A percentile compares a stretch with the other conserved stretches of the same genome.
Conservation (phyloP, 2,113 vertebrate genomes). For the Blennius ocellaris region DNA sequence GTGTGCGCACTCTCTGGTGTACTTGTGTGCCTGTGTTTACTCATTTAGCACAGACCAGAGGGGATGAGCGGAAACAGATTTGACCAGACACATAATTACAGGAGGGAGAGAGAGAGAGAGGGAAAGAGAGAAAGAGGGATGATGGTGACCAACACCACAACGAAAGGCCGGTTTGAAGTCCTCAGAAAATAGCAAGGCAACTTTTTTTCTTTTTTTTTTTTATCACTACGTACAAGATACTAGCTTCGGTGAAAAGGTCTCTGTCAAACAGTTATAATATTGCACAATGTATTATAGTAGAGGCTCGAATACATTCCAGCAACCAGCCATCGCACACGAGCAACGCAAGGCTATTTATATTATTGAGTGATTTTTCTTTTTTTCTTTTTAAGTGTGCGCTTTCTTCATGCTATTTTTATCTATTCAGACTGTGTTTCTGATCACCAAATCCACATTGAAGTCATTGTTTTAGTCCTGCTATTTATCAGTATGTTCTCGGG, state of each 20-base stretch:
- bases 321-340: neutral
- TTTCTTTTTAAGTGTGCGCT: too few species aligned
- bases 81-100: constrained; percentile 76
- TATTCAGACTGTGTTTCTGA: too few species aligned
- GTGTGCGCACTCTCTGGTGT: too few species aligned
- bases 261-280: too few species aligned
- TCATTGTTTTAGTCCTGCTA: neutral
- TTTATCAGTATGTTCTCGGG: neutral
- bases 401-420: too few species aligned
- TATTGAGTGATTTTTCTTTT: neutral
- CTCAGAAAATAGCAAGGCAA: constrained; percentile 32
- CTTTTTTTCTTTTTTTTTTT: too few species aligned
- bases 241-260: neutral
- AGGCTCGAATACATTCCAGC: neutral
- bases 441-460: neutral
- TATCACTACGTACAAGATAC: constrained; percentile 26
- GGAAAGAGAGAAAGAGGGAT: constrained; percentile 30
- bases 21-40: constrained; percentile 30
- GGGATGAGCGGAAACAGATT: constrained; percentile 64
- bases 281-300: too few species aligned
- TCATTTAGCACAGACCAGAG: constrained; percentile 47
- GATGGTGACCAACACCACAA: constrained; percentile 65
- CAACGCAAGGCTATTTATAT: neutral
- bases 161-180: constrained; percentile 57
- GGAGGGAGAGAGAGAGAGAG: neutral